These are phyloP conservation scores for Amyelois transitella DNA, from an alignment of 1,140 invertebrate genomes.

Conservation along the genomic window DNA sequence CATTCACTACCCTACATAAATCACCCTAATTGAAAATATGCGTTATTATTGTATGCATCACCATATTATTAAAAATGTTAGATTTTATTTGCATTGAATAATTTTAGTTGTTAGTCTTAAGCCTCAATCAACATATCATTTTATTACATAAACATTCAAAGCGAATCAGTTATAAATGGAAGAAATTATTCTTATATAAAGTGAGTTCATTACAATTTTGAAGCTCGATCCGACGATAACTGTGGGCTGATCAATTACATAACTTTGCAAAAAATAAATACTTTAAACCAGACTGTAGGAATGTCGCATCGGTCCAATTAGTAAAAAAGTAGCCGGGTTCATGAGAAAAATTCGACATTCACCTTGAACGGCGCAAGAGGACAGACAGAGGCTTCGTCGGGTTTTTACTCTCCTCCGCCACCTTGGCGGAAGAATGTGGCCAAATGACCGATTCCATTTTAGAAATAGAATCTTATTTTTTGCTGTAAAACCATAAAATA, in stretches of 20 bases:
- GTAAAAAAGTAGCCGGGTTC: background rate
- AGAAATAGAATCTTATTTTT: too few relatives aligned
- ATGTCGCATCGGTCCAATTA: background rate
- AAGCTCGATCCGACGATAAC: background rate
- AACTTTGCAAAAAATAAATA: background rate
- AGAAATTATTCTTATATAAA: too few relatives aligned
- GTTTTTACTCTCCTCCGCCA: background rate
- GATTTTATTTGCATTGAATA: too few relatives aligned
- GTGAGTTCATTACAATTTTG: too few relatives aligned
- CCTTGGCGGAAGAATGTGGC: background rate
- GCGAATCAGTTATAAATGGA: too few relatives aligned
- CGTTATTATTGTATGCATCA: too few relatives aligned
- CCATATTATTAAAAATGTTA: too few relatives aligned
- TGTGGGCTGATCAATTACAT: background rate
- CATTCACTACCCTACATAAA: background rate
- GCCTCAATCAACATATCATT: too few relatives aligned
- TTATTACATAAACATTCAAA: too few relatives aligned
- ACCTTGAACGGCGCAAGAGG: background rate
- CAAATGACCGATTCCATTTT: too few relatives aligned
- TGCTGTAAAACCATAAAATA: too few relatives aligned
- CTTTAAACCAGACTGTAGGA: background rate
- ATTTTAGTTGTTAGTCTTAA: too few relatives aligned
- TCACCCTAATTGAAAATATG: background rate
- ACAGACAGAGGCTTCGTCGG: background rate
- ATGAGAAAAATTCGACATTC: background rate